Evolutionary conservation across 1,140 invertebrate genomes (phyloP), one percentile per base, ranked within the genome.

Genomic region (Bombus balteatus): DNA sequence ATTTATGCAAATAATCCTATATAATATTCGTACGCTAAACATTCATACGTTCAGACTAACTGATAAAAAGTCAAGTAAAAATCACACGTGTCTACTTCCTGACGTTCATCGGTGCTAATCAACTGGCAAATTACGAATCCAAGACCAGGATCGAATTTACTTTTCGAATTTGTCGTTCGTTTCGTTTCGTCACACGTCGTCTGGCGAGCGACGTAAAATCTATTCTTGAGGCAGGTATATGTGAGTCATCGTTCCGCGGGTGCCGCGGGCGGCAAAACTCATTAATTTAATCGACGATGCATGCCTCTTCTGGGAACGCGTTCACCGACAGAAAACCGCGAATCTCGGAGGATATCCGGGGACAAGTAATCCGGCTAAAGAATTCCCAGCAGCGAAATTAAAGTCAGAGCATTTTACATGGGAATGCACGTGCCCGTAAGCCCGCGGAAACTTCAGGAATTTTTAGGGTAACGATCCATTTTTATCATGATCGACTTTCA

Each of bases 281-380:
- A 34, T 72, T 81, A 34, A 68, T 72, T 72, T 72, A 57, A 37
- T 72, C 47, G 34, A 59, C 41, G 79, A 41, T 34, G 79, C 47
- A 72, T 37, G 22, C n/a, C 77, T 47, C 39, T 28, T 41, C 37
- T 28, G 37, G 39, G 73, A 41, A 62, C 53, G 25, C 25, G 57
- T 76, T 59, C 74, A 15, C 25, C 15, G 37, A n/a, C 15, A 41
- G 37, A 41, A n/a, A 37, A 81, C 66, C 77, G 32, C 28, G 34
- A 41, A 72, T 77, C 32, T 65, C 53, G 59, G 3, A 74, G 32
- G 28, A 65, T 13, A 41, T 77, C 34, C 75, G 59, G n/a, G 34
- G 53, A 39, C 34, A 39, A 59, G 57, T 41, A 47, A 76, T 39
- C 43, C 43, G 34, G 62, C 57, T 25, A 53, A 41, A 25, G 75